Base-by-base conservation (phyloP, 2,113 vertebrate species). In the Melospiza georgiana region DNA sequence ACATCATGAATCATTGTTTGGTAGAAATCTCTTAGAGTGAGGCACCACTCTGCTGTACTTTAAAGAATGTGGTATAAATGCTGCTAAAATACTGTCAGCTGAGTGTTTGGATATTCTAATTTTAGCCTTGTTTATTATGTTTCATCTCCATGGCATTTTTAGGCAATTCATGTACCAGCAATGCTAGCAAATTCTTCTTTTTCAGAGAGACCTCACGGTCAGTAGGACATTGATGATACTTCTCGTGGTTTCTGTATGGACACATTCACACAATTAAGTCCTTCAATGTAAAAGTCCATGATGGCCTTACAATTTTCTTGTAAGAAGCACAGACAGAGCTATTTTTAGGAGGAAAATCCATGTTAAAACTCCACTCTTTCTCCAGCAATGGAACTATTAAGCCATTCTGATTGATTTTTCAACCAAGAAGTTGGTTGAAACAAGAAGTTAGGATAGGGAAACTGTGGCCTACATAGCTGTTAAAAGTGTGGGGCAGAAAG, bases 81-180 rank as follows among this genome's bases (percentile, higher is more conserved):
- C 59, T 95, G 55, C 85, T 96, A 86, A 95, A 96, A 90, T 86
- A 83, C 78, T 90, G 90, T 77, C 84, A 93, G 59, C 72, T 94
- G 23, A 41, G 59, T 77, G 82, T 94, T 95, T 74, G 90, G 59
- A 59, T 93, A 86, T 59, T 91, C 94, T 94, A 94, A 94, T 85
- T 95, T 95, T 95, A 95, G 75, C 27, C 78, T 85, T 95, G 90
- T 95, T 96, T 95, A 88, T 97, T 90, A 90, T 90, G 75, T 52
- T 93, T 91, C 72, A 88, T 96, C 82, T 95, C 95, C 88, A 93
- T 95, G 82, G 82, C 59, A 62, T n/a, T 95, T 96, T 96, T 74
- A 93, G 79, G 76, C 73, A 71, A 90, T 93, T 90, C 85, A 92
- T 67, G 39, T 52, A 80, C 51, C 79, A 90, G 88, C 39, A 93